Evolutionary conservation across 2,797 vertebrate species (phyloP).

Genomic region (Chrysocyon brachyurus): DNA sequence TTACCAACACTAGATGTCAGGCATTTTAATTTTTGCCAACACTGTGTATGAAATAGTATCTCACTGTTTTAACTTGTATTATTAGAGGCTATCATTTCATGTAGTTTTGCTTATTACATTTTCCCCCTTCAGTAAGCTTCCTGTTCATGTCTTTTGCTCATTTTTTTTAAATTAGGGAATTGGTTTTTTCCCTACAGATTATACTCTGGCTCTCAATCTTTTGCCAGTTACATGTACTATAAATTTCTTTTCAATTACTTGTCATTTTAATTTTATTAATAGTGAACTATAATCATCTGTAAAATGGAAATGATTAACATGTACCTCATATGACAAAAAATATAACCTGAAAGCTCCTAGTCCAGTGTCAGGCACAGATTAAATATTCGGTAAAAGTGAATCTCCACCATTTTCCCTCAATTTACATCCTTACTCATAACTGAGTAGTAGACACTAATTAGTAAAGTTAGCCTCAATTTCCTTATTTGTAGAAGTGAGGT

Average conservation of each 20-base stretch:
- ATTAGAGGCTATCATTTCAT: slow-evolving; percentile 31
- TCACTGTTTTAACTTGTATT: slow-evolving; percentile 20
- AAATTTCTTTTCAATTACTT: slow-evolving; percentile 5
- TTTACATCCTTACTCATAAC: not conserved
- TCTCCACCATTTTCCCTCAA: not conserved
- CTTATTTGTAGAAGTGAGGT: not conserved
- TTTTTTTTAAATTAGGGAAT: slow-evolving; percentile 18
- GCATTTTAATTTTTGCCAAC: slow-evolving; percentile 59
- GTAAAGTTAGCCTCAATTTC: not conserved
- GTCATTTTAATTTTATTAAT: slow-evolving; percentile 6
- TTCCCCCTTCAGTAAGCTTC: slow-evolving; percentile 13
- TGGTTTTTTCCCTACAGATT: not conserved
- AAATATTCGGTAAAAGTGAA: not conserved
- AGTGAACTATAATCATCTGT: not conserved
- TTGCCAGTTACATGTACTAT: not conserved
- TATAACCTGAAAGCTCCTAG: not conserved
- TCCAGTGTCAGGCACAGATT: not conserved
- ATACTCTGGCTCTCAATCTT: slow-evolving; percentile 1
- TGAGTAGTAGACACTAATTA: not conserved
- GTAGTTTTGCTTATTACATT: not conserved
- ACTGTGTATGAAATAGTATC: not conserved
- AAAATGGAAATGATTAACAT: slow-evolving; percentile 36
- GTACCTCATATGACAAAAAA: slow-evolving; percentile 8
- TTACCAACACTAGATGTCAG: slow-evolving; percentile 57
- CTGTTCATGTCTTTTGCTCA: not conserved